Conservation (phyloP, 2,888 invertebrate species). For the Agonopterix alstromeriana region DNA sequence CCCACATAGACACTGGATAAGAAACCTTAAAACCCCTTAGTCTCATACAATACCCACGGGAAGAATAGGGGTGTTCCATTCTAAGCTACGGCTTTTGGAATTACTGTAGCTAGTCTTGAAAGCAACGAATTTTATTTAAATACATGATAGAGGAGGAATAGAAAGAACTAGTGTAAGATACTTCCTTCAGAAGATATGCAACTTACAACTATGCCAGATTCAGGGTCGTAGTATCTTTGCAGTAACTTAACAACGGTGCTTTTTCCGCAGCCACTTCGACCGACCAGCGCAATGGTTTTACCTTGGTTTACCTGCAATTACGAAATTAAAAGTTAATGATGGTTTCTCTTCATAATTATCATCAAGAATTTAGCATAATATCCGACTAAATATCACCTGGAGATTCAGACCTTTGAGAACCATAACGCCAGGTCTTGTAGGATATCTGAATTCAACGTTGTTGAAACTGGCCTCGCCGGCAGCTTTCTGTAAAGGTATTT, state of each 20-base stretch:
- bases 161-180: no score
- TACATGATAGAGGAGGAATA: no score
- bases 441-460: constrained; percentile 84
- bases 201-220: constrained; percentile 77
- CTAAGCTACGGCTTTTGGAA: no score
- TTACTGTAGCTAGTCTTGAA: no score
- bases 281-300: constrained; percentile 84
- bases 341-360: not conserved
- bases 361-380: not conserved
- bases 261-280: constrained; percentile 89
- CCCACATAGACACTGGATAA: no score
- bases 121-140: no score
- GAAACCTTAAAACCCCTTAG: no score
- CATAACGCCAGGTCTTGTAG: constrained; percentile 80
- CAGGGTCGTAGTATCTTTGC: constrained; percentile 87
- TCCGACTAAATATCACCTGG: constrained; percentile 39
- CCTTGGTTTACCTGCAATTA: constrained; percentile 56
- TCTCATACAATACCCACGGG: no score
- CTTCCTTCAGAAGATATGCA: no score
- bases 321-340: not conserved
- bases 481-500: constrained; percentile 39
- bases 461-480: constrained; percentile 81
- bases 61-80: no score
- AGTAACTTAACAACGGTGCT: constrained; percentile 88
- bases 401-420: constrained; percentile 81